Base-by-base conservation (phyloP, 1,140 invertebrate species). In the Drosophila sproati region DNA sequence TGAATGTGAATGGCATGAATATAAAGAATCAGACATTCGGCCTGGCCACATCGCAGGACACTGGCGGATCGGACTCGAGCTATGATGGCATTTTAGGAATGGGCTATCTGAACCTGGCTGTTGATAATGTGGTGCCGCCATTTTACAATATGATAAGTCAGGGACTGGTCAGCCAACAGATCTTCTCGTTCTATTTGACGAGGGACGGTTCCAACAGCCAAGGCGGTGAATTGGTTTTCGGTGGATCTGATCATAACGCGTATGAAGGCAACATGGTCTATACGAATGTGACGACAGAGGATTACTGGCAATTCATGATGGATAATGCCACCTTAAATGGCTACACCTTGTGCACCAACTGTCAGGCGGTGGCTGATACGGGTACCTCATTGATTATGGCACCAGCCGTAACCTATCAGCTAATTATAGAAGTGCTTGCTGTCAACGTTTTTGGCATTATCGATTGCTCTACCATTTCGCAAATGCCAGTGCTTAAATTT, bases 81-180 rank as follows among this genome's bases (percentile, higher is more conserved):
- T 99, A 99, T 93, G 99, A 99, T 93, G 99, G 99, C 69, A 99
- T 99, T 80, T 94, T 99, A 32, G 98, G 98, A 75, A 96, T 99
- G 96, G 98, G 94, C 4, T 99, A 98, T 92, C 93, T 95, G 71
- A 94, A 94, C 31, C 98, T 99, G 91, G 94, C 98, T 52, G 98
- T 97, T 72, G 97, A 99, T 93, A 94, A 95, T 60, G 98, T 99
- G 10, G 93, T 93, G 20, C 98, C 98, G 0, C 96, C 98, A 5
- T 99, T 99, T 93, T 96, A 99, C 92, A 98, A 97, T 88, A 98
- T 99, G 97, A 94, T 98, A 4, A 93, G 95, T n/a, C 98, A 99
- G 93, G 95, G 95, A 8, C 93, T 98, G 3, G 94, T 99, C 4
- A 86, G 93, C 3, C 86, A 95, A 64, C 95, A 98, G 0, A 93